A percentile compares a stretch with the other conserved stretches of the same genome.
Conservation (phyloP, 2,888 invertebrate species). For the Mamestra brassicae region DNA sequence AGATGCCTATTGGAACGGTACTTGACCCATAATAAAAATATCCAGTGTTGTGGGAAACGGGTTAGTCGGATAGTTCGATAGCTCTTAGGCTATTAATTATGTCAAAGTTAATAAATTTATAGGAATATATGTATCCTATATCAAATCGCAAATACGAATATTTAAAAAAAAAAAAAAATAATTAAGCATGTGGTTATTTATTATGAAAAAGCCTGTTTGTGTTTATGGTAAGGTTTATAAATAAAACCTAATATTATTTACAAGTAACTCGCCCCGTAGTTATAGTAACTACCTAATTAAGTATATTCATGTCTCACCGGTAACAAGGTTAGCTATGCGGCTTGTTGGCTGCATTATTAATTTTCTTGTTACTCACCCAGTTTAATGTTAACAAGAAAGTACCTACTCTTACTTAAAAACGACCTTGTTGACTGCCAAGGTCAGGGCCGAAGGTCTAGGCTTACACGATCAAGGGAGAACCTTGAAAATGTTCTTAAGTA, state of each 20-base stretch:
- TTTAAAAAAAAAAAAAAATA: too few relatives aligned
- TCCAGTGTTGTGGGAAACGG: too few relatives aligned
- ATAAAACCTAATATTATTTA: neutral
- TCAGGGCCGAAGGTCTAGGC: neutral
- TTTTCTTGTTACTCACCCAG: constrained; percentile 43
- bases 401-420: constrained; percentile 12
- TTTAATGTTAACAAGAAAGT: constrained; percentile 24
- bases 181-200: too few relatives aligned
- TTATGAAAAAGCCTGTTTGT: too few relatives aligned
- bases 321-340: constrained; percentile 22
- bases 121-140: too few relatives aligned
- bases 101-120: too few relatives aligned
- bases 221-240: neutral
- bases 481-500: neutral
- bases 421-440: constrained; percentile 1
- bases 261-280: too few relatives aligned
- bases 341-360: constrained; percentile 45
- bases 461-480: neutral
- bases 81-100: too few relatives aligned
- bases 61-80: too few relatives aligned
- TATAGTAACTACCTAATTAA: constrained; percentile 10
- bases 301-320: constrained; percentile 17
- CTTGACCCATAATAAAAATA: too few relatives aligned
- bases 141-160: too few relatives aligned
- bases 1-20: too few relatives aligned